Base-by-base conservation (phyloP, 2,888 invertebrate genomes). In the Leucoptera coffeella region DNA sequence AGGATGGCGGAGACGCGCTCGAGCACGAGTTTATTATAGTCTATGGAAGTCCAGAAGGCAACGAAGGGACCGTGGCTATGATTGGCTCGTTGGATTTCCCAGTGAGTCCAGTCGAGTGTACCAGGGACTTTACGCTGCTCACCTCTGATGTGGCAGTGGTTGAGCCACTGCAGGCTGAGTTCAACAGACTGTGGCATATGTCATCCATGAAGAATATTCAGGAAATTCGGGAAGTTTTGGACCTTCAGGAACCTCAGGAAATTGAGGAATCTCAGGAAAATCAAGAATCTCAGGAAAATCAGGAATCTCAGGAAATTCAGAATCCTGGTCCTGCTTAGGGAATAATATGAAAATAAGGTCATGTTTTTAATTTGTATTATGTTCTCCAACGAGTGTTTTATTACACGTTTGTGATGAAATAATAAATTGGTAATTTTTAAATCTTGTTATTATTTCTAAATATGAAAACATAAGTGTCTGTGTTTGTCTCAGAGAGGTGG, bases 11-110 rank as follows among this genome's bases (percentile, higher is more conserved):
- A 4, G 43, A 52, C 7, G 41, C 38, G 9, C 32, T 61, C 26
- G 51, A 47, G 32, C 53, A 61, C 23, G 55, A 60, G 30, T 61
- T 60, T 28, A 38, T 56, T 29, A 38, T 64, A 27, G 38, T 62
- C 5, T 58, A 62, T 28, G 15, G n/a, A 25, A n/a, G 25, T 17
- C 9, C 32, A 5, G 36, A 32, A 3, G 33, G 30, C 6, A 28
- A 21, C 3, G 24, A 26, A 2, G 50, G 47, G n/a, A 43, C 50
- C 3, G 38, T 60, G 22, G 60, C 51, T 1, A 37, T 55, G 10
- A 35, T 57, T 12, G 60, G 61, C 2, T 47, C 53, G 1, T 33
- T 62, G 11, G 50, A 58, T 34, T 50, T 50, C 27, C 49, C 50
- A 21, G 35, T 47, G 1, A 26, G 32, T 8, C 32, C 44, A 7